Evolutionary conservation across 2,888 invertebrate species (phyloP), one percentile per base, ranked within the genome.

Genomic region (Cerastoderma edule): DNA sequence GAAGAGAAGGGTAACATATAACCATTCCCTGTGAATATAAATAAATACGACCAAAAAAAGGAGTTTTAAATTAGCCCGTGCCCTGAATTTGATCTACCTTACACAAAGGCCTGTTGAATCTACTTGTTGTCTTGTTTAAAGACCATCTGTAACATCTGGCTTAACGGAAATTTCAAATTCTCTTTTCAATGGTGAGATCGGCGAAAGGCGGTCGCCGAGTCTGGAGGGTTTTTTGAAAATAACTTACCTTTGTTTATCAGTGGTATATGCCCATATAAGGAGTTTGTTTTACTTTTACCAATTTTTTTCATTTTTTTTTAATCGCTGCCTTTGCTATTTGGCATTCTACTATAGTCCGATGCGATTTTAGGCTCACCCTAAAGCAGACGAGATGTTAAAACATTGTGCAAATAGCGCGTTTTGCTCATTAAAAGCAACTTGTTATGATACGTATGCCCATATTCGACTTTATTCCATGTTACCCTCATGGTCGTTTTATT

Each of bases 81-180:
- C 53, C 53, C n/a, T n/a, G 24, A 53, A 53, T 53, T 53, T 53
- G 53, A 24, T 53, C 24, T 53, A 53, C 27, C 27, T 53, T 8
- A 39, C 63, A 63, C 35, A 63, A 63, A 35, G 35, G 63, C 8
- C 39, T 39, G 63, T 2, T n/a, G 19, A n/a, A n/a, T n/a, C n/a
- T n/a, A n/a, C n/a, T n/a, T n/a, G n/a, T n/a, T n/a, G n/a, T n/a
- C 27, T 53, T 53, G 22, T 22, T 28, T 53, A 27, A 27, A 46
- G 50, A 33, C 35, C 75, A 71, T 50, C 71, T 75, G 71, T 16
- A 30, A 68, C 76, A 76, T 60, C 76, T 76, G 76, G 50, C 24
- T 5, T 67, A 76, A 76, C 76, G 76, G 76, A 76, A 72, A 72
- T 35, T 76, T 72, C 54, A 53, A 76, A 76, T 50, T 56, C 24